Evolutionary conservation across 23 tunicate genomes (phyloP).

Genomic region (Trididemnum clinides): DNA sequence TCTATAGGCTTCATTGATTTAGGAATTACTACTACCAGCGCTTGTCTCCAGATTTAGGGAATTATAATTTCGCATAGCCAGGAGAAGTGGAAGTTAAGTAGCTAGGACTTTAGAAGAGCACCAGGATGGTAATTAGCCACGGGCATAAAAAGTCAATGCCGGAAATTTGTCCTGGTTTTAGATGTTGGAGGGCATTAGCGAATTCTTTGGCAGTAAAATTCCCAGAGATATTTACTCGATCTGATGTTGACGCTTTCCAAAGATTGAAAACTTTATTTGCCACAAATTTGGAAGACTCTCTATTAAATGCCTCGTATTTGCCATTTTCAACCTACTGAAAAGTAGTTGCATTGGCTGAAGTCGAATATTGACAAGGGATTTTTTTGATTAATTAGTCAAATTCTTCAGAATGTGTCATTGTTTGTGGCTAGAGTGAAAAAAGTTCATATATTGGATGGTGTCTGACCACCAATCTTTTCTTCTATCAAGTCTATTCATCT

Average conservation of each 20-base stretch:
- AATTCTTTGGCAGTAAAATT: neutral
- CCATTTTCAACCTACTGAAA: neutral
- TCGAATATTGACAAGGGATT: neutral
- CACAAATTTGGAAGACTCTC: neutral
- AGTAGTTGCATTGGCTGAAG: neutral
- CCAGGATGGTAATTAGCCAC: neutral
- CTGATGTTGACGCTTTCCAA: neutral
- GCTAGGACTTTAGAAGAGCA: neutral
- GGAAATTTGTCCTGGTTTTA: neutral
- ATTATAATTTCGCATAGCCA: neutral
- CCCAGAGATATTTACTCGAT: neutral
- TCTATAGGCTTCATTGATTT: neutral
- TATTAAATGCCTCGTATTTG: too few relatives aligned
- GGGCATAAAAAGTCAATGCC: neutral
- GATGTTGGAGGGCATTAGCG: neutral
- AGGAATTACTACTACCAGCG: neutral
- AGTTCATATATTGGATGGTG: neutral
- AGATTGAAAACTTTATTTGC: neutral
- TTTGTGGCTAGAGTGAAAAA: neutral
- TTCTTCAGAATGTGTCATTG: neutral
- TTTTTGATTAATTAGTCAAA: neutral
- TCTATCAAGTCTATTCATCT: neutral
- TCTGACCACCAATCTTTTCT: neutral
- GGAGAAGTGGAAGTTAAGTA: neutral
- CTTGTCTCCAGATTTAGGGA: neutral